These are phyloP conservation scores for Netelia inedita DNA, from an alignment of 2,888 invertebrate genomes.

Conservation along the genomic window DNA sequence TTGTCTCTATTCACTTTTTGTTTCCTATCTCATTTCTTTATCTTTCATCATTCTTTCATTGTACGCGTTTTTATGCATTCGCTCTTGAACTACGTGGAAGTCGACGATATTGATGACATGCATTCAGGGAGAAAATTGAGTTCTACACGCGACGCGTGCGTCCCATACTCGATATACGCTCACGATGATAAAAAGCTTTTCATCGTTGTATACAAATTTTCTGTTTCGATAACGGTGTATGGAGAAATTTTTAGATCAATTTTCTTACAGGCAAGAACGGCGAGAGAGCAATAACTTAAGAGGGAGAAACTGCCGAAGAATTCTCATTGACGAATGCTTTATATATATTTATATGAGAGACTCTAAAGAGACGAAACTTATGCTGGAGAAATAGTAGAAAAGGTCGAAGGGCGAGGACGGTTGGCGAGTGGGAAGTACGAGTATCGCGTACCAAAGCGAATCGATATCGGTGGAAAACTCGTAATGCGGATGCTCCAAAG, in stretches of 20 bases:
- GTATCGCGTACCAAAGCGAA: constrained; percentile 33
- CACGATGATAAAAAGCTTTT: too few relatives aligned
- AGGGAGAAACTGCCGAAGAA: neutral
- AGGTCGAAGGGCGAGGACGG: constrained; percentile 37
- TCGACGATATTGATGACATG: constrained; percentile 6
- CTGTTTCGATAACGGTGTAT: neutral
- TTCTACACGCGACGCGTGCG: neutral
- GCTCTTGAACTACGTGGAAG: neutral
- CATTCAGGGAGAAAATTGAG: neutral
- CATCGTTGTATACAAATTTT: neutral
- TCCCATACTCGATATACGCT: neutral
- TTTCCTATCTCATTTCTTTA: neutral
- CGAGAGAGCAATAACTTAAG: neutral
- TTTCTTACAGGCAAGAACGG: neutral
- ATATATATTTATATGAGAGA: neutral
- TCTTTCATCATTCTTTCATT: neutral
- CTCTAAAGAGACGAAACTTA: neutral
- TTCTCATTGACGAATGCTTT: neutral
- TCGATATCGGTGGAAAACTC: constrained; percentile 32
- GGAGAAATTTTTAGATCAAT: neutral
- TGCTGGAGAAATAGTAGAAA: constrained; percentile 16
- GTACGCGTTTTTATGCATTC: neutral
- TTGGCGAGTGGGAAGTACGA: constrained; percentile 34
- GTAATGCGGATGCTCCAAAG: constrained; percentile 7
- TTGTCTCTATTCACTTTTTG: constrained; percentile 25